phyloP scores from a whole-genome alignment of 2,113 vertebrate genomes.

The Cyanistes caeruleus region DNA sequence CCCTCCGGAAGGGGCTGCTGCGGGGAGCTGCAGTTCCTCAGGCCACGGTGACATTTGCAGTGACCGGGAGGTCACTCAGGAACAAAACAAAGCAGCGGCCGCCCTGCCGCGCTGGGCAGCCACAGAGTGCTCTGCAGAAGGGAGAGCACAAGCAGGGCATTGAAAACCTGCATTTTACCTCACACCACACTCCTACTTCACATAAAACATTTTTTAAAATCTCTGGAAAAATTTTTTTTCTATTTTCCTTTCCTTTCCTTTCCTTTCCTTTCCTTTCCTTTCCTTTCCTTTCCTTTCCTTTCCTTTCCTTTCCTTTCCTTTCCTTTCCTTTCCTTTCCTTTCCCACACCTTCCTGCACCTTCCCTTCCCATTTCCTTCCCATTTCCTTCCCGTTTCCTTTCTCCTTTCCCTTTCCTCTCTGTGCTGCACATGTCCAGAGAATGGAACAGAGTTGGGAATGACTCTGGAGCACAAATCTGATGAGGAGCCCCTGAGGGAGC shows the following conservation, averaged over 20 bases:
- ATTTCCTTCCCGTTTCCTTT: too few relatives aligned
- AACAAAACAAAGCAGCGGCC: background rate
- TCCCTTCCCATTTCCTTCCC: accelerated
- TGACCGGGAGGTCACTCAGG: background rate
- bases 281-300: too few relatives aligned
- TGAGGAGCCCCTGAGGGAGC: background rate
- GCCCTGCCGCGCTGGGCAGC: background rate
- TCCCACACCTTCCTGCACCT: accelerated
- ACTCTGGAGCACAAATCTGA: background rate
- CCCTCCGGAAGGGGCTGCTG: background rate
- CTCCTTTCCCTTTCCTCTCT: accelerated
- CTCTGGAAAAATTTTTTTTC: accelerated
- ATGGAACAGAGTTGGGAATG: background rate
- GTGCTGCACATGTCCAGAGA: background rate
- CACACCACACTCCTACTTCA: background rate
- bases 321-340: accelerated
- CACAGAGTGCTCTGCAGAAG: background rate
- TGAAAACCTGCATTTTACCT: background rate
- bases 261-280: accelerated
- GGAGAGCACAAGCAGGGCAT: background rate
- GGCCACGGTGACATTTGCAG: background rate
- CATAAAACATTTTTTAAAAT: background rate
- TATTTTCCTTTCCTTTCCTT: accelerated
- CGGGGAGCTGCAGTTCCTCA: background rate
- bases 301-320: background rate